Conservation (phyloP, 1,140 invertebrate species). For the Drosophila punjabiensis region DNA sequence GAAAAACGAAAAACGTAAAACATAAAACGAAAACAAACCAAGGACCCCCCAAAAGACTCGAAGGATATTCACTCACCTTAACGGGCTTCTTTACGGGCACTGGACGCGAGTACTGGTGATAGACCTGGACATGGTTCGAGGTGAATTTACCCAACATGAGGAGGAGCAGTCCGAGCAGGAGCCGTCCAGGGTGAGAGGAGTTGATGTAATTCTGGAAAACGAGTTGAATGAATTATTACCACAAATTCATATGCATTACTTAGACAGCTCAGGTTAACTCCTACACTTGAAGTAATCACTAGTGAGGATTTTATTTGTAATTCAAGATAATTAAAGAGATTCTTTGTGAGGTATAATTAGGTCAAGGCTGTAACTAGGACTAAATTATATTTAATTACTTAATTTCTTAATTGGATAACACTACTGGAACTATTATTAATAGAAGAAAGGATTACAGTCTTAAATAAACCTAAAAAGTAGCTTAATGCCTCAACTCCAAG, state of each 20-base stretch:
- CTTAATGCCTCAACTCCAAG: not conserved
- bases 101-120: conserved; percentile 81
- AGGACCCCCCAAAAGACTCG: conserved; percentile 7
- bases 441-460: not conserved
- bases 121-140: conserved; percentile 84
- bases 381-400: not conserved
- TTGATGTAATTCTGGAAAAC: conserved; percentile 23
- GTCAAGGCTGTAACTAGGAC: not conserved
- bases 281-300: not conserved
- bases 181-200: not conserved
- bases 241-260: conserved; percentile 1
- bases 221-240: conserved; percentile 27
- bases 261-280: not conserved
- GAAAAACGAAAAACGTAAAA: conserved; percentile 14
- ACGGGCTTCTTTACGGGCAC: conserved; percentile 77
- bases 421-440: not conserved
- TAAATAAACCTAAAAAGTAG: too few relatives aligned
- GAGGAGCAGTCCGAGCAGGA: conserved; percentile 10
- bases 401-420: not conserved
- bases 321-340: not conserved
- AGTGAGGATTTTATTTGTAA: not conserved
- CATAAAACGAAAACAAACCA: conserved; percentile 16
- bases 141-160: conserved; percentile 85
- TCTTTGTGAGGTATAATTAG: not conserved
- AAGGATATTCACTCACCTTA: conserved; percentile 66